Evolutionary conservation across 2,888 invertebrate genomes (phyloP), one percentile per base, ranked within the genome.

Genomic region (Branchinecta sandiegonensis): DNA sequence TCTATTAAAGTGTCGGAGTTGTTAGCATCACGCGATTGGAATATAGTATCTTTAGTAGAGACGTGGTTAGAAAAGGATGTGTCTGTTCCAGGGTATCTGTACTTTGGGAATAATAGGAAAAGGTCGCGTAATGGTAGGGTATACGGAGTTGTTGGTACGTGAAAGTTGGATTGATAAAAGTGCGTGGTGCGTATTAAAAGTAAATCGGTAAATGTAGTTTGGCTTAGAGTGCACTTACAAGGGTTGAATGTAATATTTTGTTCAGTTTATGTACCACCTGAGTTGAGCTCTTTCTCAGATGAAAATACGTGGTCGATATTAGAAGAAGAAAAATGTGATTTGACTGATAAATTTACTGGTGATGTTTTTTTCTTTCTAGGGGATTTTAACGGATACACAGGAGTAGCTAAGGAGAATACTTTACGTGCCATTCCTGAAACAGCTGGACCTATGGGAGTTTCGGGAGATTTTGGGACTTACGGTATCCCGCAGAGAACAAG

Each of bases 91-190:
- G 50, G 50, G 14, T 50, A 50, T 50, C 50, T 13, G 50, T 50
- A 50, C 14, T 50, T n/a, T 14, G 50, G 50, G 3, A 50, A 4
- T 14, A 13, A 50, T n/a, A 50, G 50, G 50, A 50, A 50, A 50
- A 2, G n/a, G 50, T 50, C 50, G 50, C 50, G n/a, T 13, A 50
- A 50, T 50, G 50, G 50, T 50, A 50, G 50, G 50, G 50, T 50
- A 50, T 50, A 50, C 50, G 50, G 50, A 50, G 50, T 50, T 50
- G n/a, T 50, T 50, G n/a, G 50, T 50, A n/a, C n/a, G 50, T 50
- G 50, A 50, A 50, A 50, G n/a, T n/a, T 50, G 50, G 2, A 13
- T 50, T 50, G 50, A 50, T 50, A 50, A 1, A 50, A 50, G n/a
- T 50, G 50, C n/a, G n/a, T 1, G 12, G 50, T n/a, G 50, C 50